Base-by-base conservation (phyloP, 2,888 invertebrate species). In the Scelioninae gen. 2 region DNA sequence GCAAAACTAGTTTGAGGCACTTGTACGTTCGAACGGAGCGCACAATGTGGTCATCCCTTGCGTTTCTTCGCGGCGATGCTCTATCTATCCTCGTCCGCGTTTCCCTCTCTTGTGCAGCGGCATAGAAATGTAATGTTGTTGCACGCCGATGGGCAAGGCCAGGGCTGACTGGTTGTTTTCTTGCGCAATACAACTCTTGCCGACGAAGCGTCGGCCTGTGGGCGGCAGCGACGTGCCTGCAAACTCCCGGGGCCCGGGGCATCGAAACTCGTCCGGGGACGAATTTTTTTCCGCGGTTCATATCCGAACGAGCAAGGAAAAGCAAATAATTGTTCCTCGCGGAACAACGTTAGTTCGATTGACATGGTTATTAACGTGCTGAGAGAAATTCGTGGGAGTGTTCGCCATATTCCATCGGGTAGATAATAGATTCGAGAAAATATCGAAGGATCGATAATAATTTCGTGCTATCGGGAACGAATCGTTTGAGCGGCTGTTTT, bases 81-180 rank as follows among this genome's bases (percentile, higher is more conserved):
- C 67, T 58, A 57, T 70, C 67, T 74, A 55, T 67, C 70, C 67
- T 70, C 65, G 65, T 65, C 35, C 46, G 55, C 53, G 64, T 67
- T 68, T 74, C 71, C 68, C 63, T 75, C 70, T 65, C 73, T 73
- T 70, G 52, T 67, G 70, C 71, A 68, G 60, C 74, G 70, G 67
- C 74, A 73, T 73, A 74, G 67, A 71, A 76, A 76, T 74, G 65
- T 74, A 73, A 69, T 70, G 73, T 75, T 73, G 69, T 74, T 75
- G 71, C 73, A 69, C 65, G 78, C 78, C 77, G 77, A 77, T 80
- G 81, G 80, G 77, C 83, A 82, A 82, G 82, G 82, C 81, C 82
- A 83, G 80, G 82, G 82, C 81, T 81, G 79, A 79, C 78, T 78
- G 77, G 78, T 77, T 76, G 78, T 82, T 81, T 81, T 81, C 80